A percentile compares a stretch with the other conserved stretches of the same genome.
Evolutionary conservation across 2,888 invertebrate genomes (phyloP).

Genomic region (Melieria crassipennis): DNA sequence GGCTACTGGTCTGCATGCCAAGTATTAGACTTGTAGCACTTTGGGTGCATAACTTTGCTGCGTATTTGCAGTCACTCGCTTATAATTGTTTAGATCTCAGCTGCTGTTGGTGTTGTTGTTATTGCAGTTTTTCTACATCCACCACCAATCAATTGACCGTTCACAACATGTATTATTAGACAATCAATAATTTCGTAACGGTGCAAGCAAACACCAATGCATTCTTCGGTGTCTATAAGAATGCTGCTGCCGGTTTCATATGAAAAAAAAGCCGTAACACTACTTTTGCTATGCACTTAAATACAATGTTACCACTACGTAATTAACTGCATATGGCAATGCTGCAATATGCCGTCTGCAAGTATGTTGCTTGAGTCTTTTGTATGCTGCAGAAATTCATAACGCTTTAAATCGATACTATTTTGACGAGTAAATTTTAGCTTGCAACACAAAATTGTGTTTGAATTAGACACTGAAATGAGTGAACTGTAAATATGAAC

Average conservation of each 20-base stretch:
- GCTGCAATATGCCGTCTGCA: background rate
- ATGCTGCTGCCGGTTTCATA: background rate
- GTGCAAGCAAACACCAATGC: constrained; percentile 16
- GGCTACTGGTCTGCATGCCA: too few species aligned
- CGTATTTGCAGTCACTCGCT: background rate
- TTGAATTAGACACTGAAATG: too few species aligned
- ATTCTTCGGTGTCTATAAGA: too few species aligned
- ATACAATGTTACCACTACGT: too few species aligned
- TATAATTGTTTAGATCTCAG: constrained; percentile 24
- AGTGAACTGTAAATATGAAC: too few species aligned
- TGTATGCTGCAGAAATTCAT: background rate
- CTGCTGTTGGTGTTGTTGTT: constrained; percentile 12
- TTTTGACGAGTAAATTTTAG: too few species aligned
- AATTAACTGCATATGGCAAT: background rate
- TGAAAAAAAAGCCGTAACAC: background rate
- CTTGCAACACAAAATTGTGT: too few species aligned
- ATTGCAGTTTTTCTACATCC: background rate
- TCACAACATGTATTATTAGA: constrained; percentile 32
- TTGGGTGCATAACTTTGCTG: too few species aligned
- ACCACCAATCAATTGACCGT: too few species aligned
- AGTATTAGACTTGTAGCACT: too few species aligned
- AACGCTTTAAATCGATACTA: background rate
- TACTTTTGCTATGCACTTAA: too few species aligned
- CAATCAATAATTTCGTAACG: constrained; percentile 49
- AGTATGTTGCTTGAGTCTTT: background rate